phyloP scores from a whole-genome alignment of 2,113 vertebrate species.

The Theristicus caerulescens region DNA sequence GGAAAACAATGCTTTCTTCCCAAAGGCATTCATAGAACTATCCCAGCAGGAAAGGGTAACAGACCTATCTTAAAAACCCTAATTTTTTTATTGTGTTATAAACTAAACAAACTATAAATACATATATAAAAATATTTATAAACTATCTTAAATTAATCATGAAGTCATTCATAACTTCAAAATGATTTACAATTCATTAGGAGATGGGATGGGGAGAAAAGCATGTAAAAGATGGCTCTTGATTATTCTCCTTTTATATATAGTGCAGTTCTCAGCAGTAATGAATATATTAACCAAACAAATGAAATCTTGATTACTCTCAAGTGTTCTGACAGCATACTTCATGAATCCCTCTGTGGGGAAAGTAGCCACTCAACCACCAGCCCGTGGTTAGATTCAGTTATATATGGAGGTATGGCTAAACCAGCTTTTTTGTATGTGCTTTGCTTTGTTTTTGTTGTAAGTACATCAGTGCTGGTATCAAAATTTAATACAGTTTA shows the following conservation, averaged over 20 bases:
- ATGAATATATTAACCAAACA: neutral
- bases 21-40: neutral
- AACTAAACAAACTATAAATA: neutral
- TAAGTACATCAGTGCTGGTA: neutral
- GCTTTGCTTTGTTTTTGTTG: neutral
- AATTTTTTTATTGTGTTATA: neutral
- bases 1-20: neutral
- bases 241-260: neutral
- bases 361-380: neutral
- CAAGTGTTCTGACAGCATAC: neutral
- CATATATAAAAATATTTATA: neutral
- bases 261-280: accelerated
- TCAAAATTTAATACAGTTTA: slow-evolving; percentile 29
- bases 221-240: neutral
- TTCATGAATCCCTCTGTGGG: neutral
- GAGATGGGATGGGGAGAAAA: neutral
- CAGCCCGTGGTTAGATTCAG: neutral
- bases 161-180: neutral
- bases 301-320: neutral
- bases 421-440: neutral
- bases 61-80: neutral
- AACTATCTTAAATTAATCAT: neutral
- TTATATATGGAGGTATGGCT: neutral
- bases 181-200: neutral
- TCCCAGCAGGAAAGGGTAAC: neutral